phyloP scores from a whole-genome alignment of 2,113 vertebrate species.

The Pomatostomus ruficeps region DNA sequence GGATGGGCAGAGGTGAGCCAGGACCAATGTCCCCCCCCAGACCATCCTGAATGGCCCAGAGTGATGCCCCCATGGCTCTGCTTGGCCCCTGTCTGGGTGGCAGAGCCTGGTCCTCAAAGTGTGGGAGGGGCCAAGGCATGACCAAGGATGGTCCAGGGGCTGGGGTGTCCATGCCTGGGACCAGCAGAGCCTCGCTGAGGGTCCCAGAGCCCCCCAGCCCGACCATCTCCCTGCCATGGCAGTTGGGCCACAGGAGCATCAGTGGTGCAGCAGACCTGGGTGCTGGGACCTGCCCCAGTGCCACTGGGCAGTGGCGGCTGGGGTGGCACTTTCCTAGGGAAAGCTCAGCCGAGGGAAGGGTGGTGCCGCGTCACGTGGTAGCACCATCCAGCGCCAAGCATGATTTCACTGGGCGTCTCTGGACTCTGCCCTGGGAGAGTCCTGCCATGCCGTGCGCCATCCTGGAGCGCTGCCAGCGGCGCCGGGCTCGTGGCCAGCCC shows the following conservation, averaged over 20 bases:
- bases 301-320: background rate
- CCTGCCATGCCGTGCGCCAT: background rate
- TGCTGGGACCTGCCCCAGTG: rapidly evolving
- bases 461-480: background rate
- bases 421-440: conserved; percentile 54
- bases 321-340: background rate
- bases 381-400: background rate
- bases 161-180: background rate
- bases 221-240: background rate
- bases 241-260: background rate
- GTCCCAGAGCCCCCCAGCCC: background rate
- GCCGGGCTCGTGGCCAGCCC: background rate
- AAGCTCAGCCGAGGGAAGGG: background rate
- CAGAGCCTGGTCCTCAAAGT: background rate
- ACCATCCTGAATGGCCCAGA: background rate
- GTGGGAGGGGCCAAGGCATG: background rate
- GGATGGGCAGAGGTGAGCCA: background rate
- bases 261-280: background rate
- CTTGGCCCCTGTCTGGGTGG: background rate
- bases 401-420: conserved; percentile 12
- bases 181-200: background rate
- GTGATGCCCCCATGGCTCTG: background rate
- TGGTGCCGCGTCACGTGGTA: background rate
- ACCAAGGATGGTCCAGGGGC: no score
- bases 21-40: rapidly evolving